Evolutionary conservation across 2,797 vertebrate genomes (phyloP), one percentile per base, ranked within the genome.

Genomic region (Sciaenops ocellatus): DNA sequence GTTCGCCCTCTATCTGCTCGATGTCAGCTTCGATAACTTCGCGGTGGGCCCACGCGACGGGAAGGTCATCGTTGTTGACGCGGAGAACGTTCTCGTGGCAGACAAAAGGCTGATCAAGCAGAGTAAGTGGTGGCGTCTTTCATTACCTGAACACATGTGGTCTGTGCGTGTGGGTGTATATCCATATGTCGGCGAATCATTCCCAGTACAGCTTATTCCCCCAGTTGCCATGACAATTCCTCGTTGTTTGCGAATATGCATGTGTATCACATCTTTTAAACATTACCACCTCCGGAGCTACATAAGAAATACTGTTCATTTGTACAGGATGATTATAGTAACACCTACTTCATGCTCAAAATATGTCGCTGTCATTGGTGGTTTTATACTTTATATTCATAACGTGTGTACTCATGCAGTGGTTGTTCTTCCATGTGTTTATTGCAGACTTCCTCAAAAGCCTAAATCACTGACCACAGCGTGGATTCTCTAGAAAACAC

Each of bases 1-100:
- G 88, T 99, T 99, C 79, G 98, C 98, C 76, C 98, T 99, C 93
- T 99, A 99, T 96, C 97, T 99, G 94, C 96, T 99, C 41, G 98
- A 99, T 3, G 98, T 99, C 95, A 99, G 97, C 94, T 99, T 99
- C 17, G 98, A 99, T 91, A 99, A 99, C 94, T 99, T 99, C 48
- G 98, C 98, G 3, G 98, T 99, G 59, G 98, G 98, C 79, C 97
- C 98, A 0, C 96, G 98, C 68, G 98, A 99, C 38, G 98, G 98
- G 41, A 99, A 98, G 84, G 98, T 99, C 87, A 99, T 99, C 85
- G 97, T 99, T 6, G 97, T 99, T 5, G 98, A 99, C 74, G 98
- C 98, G 0, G 98, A 99, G 94, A 99, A 99, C 0, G 97, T 99
- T 70, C 95, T 99, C 7, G 98, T 99, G 89, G 97, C 97, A 3